Evolutionary conservation across 2,113 vertebrate genomes (phyloP), one percentile per base, ranked within the genome.

Genomic region (Alligator mississippiensis): DNA sequence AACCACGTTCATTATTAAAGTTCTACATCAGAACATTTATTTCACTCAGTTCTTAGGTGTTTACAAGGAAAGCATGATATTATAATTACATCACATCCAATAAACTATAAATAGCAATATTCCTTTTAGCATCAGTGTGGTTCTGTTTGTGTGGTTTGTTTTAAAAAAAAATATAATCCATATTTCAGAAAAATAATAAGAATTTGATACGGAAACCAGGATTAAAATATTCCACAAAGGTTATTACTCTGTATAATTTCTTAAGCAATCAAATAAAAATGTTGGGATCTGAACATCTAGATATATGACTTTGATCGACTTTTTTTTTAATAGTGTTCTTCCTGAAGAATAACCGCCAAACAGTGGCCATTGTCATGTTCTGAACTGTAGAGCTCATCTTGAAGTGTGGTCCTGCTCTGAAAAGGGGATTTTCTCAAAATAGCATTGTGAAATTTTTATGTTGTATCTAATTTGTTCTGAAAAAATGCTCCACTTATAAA

Each of bases 141-240:
- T 19, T 86, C 92, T 96, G 22, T 72, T 72, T 68, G 30, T 30
- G n/a, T 80, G 66, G 68, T 62, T 94, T 93, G 34, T 75, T 75
- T 47, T 47, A 88, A 92, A 86, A 0, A 0, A 75, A 21, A 87
- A 76, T 92, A 75, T 17, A 87, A 76, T 92, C 88, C 21, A 80
- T 84, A 80, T 80, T 92, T 92, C 86, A 80, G 61, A 82, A 88
- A 77, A 93, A 70, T 24, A 88, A 61, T 16, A 63, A 4, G 57
- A 80, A 80, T 82, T 80, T 86, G 15, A 27, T 91, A 59, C 11
- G 80, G 38, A 58, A 24, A 19, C 22, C 21, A 4, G 62, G 58
- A 60, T 84, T 78, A 75, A 34, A 57, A 80, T 88, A 55, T 75
- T 82, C 14, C 17, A 47, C 19, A 77, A 59, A 57, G 79, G 13